These are phyloP conservation scores for Drosophila kikkawai DNA, from an alignment of 1,140 invertebrate species.

Conservation along the genomic window DNA sequence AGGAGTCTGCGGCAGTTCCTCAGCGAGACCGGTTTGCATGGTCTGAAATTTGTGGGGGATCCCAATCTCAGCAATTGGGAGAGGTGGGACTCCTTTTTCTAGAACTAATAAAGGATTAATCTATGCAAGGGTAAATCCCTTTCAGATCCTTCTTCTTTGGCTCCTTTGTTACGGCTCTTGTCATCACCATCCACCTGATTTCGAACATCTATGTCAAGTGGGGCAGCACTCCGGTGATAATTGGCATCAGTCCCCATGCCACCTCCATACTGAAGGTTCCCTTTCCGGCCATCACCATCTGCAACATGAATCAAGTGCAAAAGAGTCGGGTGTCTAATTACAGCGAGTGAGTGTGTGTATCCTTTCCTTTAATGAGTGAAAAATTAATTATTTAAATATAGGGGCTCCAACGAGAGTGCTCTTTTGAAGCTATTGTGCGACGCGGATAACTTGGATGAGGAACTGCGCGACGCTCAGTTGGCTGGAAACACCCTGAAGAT, in stretches of 20 bases:
- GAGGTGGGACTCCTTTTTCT: slow-evolving; percentile 86
- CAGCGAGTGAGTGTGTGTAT: slow-evolving; percentile 39
- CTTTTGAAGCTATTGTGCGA: slow-evolving; percentile 60
- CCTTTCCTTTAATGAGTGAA: background rate
- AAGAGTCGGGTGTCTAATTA: slow-evolving; percentile 85
- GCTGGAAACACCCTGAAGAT: slow-evolving; percentile 49
- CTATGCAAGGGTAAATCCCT: background rate
- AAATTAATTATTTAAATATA: slow-evolving; percentile 13
- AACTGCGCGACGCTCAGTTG: background rate
- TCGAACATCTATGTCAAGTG: slow-evolving; percentile 90
- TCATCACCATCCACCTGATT: slow-evolving; percentile 89
- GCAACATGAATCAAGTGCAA: slow-evolving; percentile 92
- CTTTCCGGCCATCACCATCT: slow-evolving; percentile 92
- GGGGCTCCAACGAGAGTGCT: slow-evolving; percentile 52
- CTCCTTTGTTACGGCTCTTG: slow-evolving; percentile 88
- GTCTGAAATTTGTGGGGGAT: slow-evolving; percentile 91
- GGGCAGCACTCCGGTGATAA: slow-evolving; percentile 90
- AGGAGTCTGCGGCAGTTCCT: slow-evolving; percentile 86
- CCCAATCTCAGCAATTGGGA: slow-evolving; percentile 87
- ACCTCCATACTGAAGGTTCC: slow-evolving; percentile 88
- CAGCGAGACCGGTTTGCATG: slow-evolving; percentile 89
- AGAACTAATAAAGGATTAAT: background rate
- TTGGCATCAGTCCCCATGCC: slow-evolving; percentile 88
- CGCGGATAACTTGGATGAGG: slow-evolving; percentile 19
- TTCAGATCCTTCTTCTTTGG: slow-evolving; percentile 73